phyloP scores from a whole-genome alignment of 1,140 invertebrate genomes.

The Penaeus japonicus region DNA sequence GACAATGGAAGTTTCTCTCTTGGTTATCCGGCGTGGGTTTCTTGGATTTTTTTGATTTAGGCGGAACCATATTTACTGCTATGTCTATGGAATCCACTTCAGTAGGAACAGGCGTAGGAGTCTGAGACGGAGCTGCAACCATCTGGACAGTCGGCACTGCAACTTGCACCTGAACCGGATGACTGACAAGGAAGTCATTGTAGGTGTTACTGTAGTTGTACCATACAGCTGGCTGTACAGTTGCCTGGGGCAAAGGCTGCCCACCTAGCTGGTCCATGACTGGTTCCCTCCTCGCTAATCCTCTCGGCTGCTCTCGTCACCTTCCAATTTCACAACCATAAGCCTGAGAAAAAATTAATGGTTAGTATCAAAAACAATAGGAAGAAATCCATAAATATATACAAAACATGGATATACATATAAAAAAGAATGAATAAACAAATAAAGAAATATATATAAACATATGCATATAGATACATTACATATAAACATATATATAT shows the following conservation, averaged over 20 bases:
- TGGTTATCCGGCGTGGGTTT: conserved; percentile 39
- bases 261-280: conserved; percentile 30
- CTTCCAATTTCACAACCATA: too few relatives aligned
- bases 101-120: conserved; percentile 22
- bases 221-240: conserved; percentile 37
- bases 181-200: conserved; percentile 43
- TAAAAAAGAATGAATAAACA: too few relatives aligned
- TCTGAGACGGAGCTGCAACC: conserved; percentile 29
- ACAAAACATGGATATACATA: too few relatives aligned
- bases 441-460: too few relatives aligned
- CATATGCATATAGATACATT: too few relatives aligned
- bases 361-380: too few relatives aligned
- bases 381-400: too few relatives aligned
- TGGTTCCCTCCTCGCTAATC: not conserved
- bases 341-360: too few relatives aligned
- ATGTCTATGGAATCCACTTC: conserved; percentile 1
- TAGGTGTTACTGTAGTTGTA: conserved; percentile 36
- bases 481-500: too few relatives aligned
- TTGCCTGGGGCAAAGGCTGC: conserved; percentile 29
- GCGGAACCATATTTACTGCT: conserved; percentile 1
- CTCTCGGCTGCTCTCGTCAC: too few relatives aligned
- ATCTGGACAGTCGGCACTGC: conserved; percentile 43
- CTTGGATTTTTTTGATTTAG: conserved; percentile 25
- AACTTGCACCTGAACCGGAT: conserved; percentile 42
- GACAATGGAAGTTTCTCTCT: conserved; percentile 59